These are phyloP conservation scores for Pseudorasbora parva DNA, from an alignment of 2,113 vertebrate genomes.

Conservation along the genomic window DNA sequence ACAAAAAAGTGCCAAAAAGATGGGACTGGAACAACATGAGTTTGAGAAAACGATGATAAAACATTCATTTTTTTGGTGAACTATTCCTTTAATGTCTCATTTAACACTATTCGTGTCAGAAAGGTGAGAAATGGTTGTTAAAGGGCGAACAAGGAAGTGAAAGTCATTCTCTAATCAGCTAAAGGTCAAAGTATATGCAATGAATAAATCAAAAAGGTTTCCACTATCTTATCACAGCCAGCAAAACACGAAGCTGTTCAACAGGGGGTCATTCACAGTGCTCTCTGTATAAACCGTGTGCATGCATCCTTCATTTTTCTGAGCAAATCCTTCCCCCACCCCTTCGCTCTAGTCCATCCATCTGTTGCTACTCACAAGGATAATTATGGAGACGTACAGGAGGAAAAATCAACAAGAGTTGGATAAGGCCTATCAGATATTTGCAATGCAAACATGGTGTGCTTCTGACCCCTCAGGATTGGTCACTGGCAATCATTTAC, in stretches of 20 bases:
- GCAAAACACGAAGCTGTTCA: slow-evolving; percentile 50
- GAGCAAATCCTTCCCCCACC: slow-evolving; percentile 23
- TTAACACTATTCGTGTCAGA: slow-evolving; percentile 33
- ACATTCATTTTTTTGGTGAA: background rate
- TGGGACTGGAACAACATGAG: background rate
- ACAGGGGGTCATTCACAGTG: slow-evolving; percentile 51
- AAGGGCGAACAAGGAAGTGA: slow-evolving; percentile 18
- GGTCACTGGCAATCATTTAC: slow-evolving; percentile 57
- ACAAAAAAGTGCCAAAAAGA: background rate
- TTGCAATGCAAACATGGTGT: slow-evolving; percentile 56
- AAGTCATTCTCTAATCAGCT: slow-evolving; percentile 27
- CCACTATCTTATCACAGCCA: slow-evolving; percentile 67
- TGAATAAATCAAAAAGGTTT: slow-evolving; percentile 56
- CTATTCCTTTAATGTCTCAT: slow-evolving; percentile 17
- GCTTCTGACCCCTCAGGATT: slow-evolving; percentile 43
- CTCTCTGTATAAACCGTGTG: slow-evolving; percentile 53
- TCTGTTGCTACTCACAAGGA: slow-evolving; percentile 68
- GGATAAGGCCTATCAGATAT: slow-evolving; percentile 56
- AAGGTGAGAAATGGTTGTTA: slow-evolving; percentile 4
- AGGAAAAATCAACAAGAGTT: slow-evolving; percentile 71
- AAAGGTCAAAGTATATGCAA: slow-evolving; percentile 55
- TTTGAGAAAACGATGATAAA: background rate
- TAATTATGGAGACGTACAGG: slow-evolving; percentile 65
- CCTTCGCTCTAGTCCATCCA: slow-evolving; percentile 60
- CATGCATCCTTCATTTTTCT: slow-evolving; percentile 25